Evolutionary conservation across 2,888 invertebrate species (phyloP).

Genomic region (Chydorus sphaericus): DNA sequence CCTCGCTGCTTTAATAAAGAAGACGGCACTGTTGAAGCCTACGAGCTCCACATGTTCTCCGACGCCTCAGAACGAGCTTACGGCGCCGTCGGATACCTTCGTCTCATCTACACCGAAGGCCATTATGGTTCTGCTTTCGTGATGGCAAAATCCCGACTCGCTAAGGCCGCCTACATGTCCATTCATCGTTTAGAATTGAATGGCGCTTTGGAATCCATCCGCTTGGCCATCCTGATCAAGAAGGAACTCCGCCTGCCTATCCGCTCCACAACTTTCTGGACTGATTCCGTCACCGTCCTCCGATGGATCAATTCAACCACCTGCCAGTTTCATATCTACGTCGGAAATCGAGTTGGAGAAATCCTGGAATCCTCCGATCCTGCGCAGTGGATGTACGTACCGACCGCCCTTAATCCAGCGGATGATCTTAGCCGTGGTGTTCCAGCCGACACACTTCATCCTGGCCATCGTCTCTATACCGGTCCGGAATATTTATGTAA

Average conservation of each 20-base stretch:
- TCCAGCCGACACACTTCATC: neutral
- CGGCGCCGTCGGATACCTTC: slow-evolving; percentile 14
- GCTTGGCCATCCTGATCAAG: neutral
- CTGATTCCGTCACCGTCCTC: slow-evolving; percentile 18
- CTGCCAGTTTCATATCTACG: slow-evolving; percentile 16
- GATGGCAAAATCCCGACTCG: slow-evolving; percentile 1
- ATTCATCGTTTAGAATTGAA: slow-evolving; percentile 7
- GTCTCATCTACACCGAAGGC: neutral
- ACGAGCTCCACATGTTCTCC: slow-evolving; percentile 17
- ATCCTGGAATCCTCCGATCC: neutral
- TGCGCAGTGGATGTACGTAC: slow-evolving; percentile 1
- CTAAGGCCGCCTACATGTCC: neutral
- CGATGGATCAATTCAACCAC: slow-evolving; percentile 17
- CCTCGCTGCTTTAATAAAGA: neutral
- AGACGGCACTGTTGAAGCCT: neutral
- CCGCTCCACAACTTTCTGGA: slow-evolving; percentile 14
- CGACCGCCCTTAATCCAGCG: slow-evolving; percentile 3
- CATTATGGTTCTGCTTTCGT: neutral
- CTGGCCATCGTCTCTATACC: neutral
- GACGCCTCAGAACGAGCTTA: slow-evolving; percentile 18
- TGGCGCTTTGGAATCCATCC: neutral
- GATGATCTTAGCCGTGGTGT: slow-evolving; percentile 10
- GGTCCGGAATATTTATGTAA: neutral
- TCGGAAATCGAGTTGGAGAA: slow-evolving; percentile 13
- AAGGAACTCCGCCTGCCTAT: slow-evolving; percentile 9